A percentile compares a stretch with the other conserved stretches of the same genome.
These are phyloP conservation scores for Sparus aurata DNA, from an alignment of 2,797 vertebrate genomes.

Conservation along the genomic window DNA sequence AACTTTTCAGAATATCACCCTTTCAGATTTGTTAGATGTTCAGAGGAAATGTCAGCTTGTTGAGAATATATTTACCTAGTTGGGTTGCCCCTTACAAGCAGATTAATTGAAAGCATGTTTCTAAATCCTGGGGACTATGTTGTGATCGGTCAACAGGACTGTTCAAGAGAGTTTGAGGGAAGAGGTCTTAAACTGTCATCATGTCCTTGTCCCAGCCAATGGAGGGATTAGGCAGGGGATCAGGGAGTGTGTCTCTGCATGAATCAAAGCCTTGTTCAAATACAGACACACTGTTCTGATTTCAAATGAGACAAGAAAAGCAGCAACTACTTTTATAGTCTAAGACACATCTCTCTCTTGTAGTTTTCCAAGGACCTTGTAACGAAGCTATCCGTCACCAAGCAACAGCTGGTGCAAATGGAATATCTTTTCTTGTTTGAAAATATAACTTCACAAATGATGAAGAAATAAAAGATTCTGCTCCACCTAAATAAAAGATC, in stretches of 20 bases:
- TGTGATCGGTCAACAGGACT: slow-evolving; percentile 84
- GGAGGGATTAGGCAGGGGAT: slow-evolving; percentile 86
- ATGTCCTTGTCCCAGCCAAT: slow-evolving; percentile 88
- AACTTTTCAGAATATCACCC: slow-evolving; percentile 60
- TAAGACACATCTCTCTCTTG: slow-evolving; percentile 60
- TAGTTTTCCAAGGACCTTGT: slow-evolving; percentile 69
- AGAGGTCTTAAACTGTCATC: slow-evolving; percentile 88
- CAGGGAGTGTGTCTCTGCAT: slow-evolving; percentile 88
- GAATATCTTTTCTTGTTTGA: slow-evolving; percentile 41
- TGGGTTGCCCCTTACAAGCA: slow-evolving; percentile 62
- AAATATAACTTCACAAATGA: slow-evolving; percentile 49
- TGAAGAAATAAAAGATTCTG: slow-evolving; percentile 37
- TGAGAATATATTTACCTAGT: slow-evolving; percentile 59
- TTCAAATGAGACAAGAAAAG: slow-evolving; percentile 83
- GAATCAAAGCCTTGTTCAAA: slow-evolving; percentile 88
- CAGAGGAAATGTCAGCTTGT: slow-evolving; percentile 43
- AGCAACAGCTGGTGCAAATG: slow-evolving; percentile 57
- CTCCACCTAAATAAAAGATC: slow-evolving; percentile 39
- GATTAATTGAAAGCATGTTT: slow-evolving; percentile 80
- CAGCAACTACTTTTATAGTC: slow-evolving; percentile 64
- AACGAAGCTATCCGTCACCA: slow-evolving; percentile 60
- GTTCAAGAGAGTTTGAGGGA: slow-evolving; percentile 79
- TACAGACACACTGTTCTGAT: slow-evolving; percentile 77
- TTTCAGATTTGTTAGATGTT: slow-evolving; percentile 27
- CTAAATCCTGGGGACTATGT: slow-evolving; percentile 73